Evolutionary conservation across 1,140 invertebrate genomes (phyloP).

Genomic region (Conus betulinus): DNA sequence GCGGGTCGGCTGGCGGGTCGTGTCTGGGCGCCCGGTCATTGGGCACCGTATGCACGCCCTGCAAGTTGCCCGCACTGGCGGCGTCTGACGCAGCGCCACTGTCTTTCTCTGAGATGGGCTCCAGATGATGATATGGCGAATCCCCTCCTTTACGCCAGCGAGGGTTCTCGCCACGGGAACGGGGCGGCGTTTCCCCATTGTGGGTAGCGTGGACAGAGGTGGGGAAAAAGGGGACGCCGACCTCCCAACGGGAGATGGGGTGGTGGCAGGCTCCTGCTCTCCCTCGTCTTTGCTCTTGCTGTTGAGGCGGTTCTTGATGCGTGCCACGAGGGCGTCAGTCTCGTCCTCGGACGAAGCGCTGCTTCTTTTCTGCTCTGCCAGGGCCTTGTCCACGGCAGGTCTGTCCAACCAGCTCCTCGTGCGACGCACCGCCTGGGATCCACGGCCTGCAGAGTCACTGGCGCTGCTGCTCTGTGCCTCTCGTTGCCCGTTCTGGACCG

Average conservation of each 20-base stretch:
- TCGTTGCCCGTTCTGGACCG: neutral
- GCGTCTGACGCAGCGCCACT: neutral
- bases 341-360: slow-evolving; percentile 26
- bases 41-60: slow-evolving; percentile 32
- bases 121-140: slow-evolving; percentile 43
- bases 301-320: slow-evolving; percentile 50
- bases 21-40: neutral
- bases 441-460: neutral
- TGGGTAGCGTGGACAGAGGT: neutral
- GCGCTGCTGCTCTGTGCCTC: neutral
- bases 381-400: slow-evolving; percentile 43
- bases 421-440: slow-evolving; percentile 42
- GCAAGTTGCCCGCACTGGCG: neutral
- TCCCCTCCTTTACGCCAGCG: slow-evolving; percentile 50
- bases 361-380: neutral
- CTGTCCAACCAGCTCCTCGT: slow-evolving; percentile 60
- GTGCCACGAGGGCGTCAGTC: slow-evolving; percentile 40
- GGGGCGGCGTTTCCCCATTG: neutral
- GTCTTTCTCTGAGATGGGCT: slow-evolving; percentile 62
- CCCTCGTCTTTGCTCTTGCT: slow-evolving; percentile 26
- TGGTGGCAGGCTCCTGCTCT: neutral
- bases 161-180: neutral
- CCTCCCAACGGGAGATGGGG: slow-evolving; percentile 26
- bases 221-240: slow-evolving; percentile 2
- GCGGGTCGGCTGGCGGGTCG: neutral